A percentile compares a stretch with the other conserved stretches of the same genome.
Conservation (phyloP, 1,140 invertebrate species). For the Chrysoperla carnea region DNA sequence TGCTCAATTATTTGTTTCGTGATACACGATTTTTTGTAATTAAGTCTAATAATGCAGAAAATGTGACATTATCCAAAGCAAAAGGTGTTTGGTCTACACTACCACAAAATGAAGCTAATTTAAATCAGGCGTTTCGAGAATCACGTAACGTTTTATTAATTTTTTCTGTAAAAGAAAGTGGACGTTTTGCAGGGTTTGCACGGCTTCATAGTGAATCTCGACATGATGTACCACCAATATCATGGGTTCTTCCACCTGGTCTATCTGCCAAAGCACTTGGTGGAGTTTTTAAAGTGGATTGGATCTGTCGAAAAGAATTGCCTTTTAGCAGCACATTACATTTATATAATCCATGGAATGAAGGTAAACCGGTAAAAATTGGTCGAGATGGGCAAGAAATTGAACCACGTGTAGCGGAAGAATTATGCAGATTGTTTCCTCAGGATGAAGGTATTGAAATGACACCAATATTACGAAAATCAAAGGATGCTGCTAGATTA, state of each 20-base stretch:
- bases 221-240: constrained; percentile 72
- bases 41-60: constrained; percentile 95
- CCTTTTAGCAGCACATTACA: constrained; percentile 84
- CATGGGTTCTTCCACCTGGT: constrained; percentile 92
- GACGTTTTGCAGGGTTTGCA: constrained; percentile 85
- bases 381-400: constrained; percentile 97
- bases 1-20: constrained; percentile 87
- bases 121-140: constrained; percentile 86
- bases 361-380: constrained; percentile 96
- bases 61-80: constrained; percentile 83
- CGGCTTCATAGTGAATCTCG: constrained; percentile 72
- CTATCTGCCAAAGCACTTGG: constrained; percentile 82
- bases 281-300: constrained; percentile 91
- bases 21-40: constrained; percentile 94
- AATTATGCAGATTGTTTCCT: constrained; percentile 85
- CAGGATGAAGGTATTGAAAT: constrained; percentile 87
- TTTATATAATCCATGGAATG: constrained; percentile 95
- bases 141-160: constrained; percentile 87
- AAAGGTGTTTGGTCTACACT: constrained; percentile 96
- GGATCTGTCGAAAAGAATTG: constrained; percentile 89
- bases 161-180: constrained; percentile 96
- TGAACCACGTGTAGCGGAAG: constrained; percentile 85
- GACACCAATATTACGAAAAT: constrained; percentile 72
- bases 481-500: constrained; percentile 65
- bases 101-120: constrained; percentile 89